phyloP scores from a whole-genome alignment of 2,797 vertebrate species.

The Argyrosomus regius region DNA sequence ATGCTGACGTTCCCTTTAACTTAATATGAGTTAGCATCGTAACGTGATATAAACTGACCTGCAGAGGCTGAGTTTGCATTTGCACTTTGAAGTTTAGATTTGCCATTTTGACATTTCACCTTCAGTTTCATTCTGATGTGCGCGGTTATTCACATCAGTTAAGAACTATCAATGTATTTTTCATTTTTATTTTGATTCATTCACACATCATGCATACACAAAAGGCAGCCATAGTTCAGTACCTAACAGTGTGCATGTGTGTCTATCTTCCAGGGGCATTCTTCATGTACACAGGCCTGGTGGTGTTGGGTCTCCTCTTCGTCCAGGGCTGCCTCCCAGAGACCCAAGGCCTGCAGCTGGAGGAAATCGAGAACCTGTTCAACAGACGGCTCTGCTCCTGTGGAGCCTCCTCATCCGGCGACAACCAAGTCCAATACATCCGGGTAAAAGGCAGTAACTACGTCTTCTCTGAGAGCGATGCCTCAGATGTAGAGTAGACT shows the following conservation, averaged over 20 bases:
- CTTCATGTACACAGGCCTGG: constrained; percentile 93
- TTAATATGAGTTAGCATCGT: too few relatives aligned
- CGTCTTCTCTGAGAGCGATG: constrained; percentile 91
- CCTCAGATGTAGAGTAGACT: constrained; percentile 91
- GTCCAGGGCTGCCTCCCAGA: constrained; percentile 94
- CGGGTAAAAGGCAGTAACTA: constrained; percentile 95
- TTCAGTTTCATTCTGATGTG: too few relatives aligned
- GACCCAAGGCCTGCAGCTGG: constrained; percentile 94
- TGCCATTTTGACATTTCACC: too few relatives aligned
- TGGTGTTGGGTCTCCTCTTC: constrained; percentile 90
- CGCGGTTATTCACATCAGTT: too few relatives aligned
- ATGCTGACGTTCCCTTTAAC: too few relatives aligned
- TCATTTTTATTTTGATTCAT: too few relatives aligned
- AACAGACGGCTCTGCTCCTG: constrained; percentile 91
- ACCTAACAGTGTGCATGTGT: background rate
- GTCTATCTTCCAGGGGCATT: constrained; percentile 89
- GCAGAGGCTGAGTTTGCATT: too few relatives aligned
- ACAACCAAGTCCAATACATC: constrained; percentile 90
- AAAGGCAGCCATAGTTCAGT: background rate
- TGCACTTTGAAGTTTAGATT: too few relatives aligned
- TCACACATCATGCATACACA: background rate
- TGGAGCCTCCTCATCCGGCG: constrained; percentile 73
- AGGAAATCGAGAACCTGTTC: constrained; percentile 95
- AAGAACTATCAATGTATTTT: too few relatives aligned
- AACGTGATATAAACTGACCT: too few relatives aligned